phyloP scores from a whole-genome alignment of 2,797 vertebrate genomes.

The Malurus leucopterus region DNA sequence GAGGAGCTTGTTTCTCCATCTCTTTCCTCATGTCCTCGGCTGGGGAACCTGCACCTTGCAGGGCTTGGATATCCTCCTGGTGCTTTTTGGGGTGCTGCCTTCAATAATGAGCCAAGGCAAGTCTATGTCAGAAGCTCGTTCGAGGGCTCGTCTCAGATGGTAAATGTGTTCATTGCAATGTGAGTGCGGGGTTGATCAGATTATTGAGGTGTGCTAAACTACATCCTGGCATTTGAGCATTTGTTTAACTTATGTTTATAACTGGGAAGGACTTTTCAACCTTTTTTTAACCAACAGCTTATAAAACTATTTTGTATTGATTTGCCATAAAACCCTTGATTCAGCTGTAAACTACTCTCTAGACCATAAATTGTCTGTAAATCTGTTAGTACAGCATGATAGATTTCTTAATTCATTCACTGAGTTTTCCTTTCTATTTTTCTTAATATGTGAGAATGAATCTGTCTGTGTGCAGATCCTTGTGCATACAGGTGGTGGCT shows the following conservation, averaged over 20 bases:
- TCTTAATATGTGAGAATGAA: not conserved
- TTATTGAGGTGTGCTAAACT: not conserved
- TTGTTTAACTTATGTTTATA: not conserved
- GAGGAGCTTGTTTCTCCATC: not conserved
- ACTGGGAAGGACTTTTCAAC: not conserved
- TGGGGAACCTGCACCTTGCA: not conserved
- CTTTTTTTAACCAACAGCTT: not conserved
- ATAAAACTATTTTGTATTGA: not conserved
- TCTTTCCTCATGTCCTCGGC: not conserved
- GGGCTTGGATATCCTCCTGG: not conserved
- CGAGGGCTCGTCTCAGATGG: not conserved
- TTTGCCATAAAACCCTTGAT: constrained; percentile 7
- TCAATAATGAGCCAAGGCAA: not conserved
- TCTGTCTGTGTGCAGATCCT: not conserved
- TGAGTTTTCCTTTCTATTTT: constrained; percentile 17
- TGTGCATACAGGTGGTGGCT: not conserved
- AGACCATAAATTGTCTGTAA: not conserved
- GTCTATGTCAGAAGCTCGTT: not conserved
- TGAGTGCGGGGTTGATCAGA: not conserved
- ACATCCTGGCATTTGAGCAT: not conserved
- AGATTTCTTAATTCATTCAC: not conserved
- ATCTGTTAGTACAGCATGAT: not conserved
- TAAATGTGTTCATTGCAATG: not conserved
- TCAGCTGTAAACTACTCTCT: not conserved
- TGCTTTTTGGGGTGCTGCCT: not conserved